phyloP scores from a whole-genome alignment of 2,888 invertebrate species.

The Lepidocyrtoides sp. region DNA sequence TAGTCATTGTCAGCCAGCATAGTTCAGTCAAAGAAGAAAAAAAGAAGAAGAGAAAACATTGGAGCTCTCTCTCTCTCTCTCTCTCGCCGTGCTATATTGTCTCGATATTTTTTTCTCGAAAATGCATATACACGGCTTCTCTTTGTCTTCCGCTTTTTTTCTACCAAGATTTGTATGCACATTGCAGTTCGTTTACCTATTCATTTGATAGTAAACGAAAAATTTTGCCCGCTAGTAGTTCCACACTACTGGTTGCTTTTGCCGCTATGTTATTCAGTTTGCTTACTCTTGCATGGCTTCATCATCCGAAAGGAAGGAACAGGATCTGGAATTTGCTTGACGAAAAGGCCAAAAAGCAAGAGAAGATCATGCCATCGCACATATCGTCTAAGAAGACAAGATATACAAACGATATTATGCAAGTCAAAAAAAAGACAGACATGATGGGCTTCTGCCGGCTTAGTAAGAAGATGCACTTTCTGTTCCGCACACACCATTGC shows the following conservation, averaged over 20 bases:
- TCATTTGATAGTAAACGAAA: slow-evolving; percentile 73
- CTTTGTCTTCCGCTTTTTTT: neutral
- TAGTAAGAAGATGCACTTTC: slow-evolving; percentile 10
- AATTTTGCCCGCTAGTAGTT: slow-evolving; percentile 1
- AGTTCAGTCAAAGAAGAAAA: neutral
- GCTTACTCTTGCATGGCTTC: slow-evolving; percentile 38
- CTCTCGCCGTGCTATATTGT: neutral
- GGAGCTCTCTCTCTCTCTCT: neutral
- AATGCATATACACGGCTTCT: slow-evolving; percentile 38
- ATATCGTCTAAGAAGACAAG: neutral
- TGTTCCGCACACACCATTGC: slow-evolving; percentile 28
- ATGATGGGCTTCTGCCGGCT: neutral
- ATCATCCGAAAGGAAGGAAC: neutral
- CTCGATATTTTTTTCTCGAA: neutral
- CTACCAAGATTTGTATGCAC: slow-evolving; percentile 53
- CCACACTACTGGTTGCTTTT: neutral
- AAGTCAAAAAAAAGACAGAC: slow-evolving; percentile 27
- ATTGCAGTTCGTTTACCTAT: slow-evolving; percentile 73
- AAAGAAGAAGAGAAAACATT: neutral
- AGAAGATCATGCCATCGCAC: neutral
- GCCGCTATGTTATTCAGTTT: slow-evolving; percentile 1
- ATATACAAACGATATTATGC: neutral
- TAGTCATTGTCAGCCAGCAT: slow-evolving; percentile 47
- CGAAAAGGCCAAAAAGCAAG: neutral
- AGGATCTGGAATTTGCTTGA: slow-evolving; percentile 36